These are phyloP conservation scores for Leuciscus idus DNA, from an alignment of 2,113 vertebrate species.

Conservation along the genomic window DNA sequence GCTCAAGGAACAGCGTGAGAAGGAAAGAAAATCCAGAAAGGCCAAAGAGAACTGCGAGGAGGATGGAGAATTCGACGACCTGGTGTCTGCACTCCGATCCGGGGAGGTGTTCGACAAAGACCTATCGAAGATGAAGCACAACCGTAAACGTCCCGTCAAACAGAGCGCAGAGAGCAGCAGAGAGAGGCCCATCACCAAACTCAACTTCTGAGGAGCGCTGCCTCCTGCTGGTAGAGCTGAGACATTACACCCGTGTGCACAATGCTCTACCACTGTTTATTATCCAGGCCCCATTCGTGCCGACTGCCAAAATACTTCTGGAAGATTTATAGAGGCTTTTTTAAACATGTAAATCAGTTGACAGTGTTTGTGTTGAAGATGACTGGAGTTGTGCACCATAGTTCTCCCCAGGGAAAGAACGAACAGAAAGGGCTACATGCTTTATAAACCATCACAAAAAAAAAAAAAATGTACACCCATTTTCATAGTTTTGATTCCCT, in stretches of 20 bases:
- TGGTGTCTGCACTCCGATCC: slow-evolving; percentile 84
- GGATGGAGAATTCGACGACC: slow-evolving; percentile 85
- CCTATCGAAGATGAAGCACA: slow-evolving; percentile 85
- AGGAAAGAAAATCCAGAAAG: slow-evolving; percentile 81
- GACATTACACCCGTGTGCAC: neutral
- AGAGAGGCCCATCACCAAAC: slow-evolving; percentile 81
- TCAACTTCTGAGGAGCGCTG: slow-evolving; percentile 73
- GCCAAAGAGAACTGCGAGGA: slow-evolving; percentile 75
- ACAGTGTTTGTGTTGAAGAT: slow-evolving; percentile 33
- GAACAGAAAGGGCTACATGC: slow-evolving; percentile 31
- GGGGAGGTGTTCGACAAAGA: slow-evolving; percentile 91
- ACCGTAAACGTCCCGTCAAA: slow-evolving; percentile 82
- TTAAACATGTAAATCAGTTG: slow-evolving; percentile 30
- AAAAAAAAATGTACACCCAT: neutral
- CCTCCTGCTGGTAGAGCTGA: slow-evolving; percentile 20
- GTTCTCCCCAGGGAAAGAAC: neutral
- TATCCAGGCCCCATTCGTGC: slow-evolving; percentile 9
- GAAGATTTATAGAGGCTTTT: slow-evolving; percentile 20
- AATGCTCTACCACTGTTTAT: neutral
- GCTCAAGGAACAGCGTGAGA: slow-evolving; percentile 87
- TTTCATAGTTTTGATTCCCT: neutral
- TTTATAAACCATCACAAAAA: neutral
- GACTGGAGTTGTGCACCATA: slow-evolving; percentile 15
- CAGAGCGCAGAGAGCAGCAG: slow-evolving; percentile 78
- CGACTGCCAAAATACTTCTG: slow-evolving; percentile 50